phyloP scores from a whole-genome alignment of 2,888 invertebrate genomes.

The Hirtodrosophila duncani region DNA sequence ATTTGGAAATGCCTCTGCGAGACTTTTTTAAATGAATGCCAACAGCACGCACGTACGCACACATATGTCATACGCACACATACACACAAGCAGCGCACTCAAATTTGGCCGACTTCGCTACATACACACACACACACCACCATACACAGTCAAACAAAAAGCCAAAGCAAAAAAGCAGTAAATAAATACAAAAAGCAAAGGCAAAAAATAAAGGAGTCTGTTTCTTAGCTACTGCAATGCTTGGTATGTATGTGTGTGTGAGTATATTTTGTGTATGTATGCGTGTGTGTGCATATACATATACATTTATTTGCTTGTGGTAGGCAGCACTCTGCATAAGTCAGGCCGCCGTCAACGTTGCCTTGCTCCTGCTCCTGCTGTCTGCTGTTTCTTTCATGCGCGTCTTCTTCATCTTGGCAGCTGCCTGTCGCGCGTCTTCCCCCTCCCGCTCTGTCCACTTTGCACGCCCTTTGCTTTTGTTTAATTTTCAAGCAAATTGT shows the following conservation, averaged over 20 bases:
- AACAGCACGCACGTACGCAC: conserved; percentile 7
- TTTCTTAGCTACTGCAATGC: conserved; percentile 38
- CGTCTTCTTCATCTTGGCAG: conserved; percentile 41
- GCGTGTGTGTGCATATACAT: conserved; percentile 17
- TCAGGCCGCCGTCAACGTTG: conserved; percentile 35
- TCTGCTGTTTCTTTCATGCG: conserved; percentile 41
- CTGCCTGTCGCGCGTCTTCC: conserved; percentile 13
- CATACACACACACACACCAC: conserved; percentile 8
- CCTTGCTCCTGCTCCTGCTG: no score
- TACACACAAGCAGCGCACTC: conserved; percentile 1
- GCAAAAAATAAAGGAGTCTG: conserved; percentile 49
- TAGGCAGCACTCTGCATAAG: conserved; percentile 45
- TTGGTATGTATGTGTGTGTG: conserved; percentile 19
- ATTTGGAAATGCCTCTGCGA: no score
- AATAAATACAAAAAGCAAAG: conserved; percentile 50
- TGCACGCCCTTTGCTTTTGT: conserved; percentile 40
- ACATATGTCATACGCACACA: conserved; percentile 5
- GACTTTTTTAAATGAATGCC: background rate
- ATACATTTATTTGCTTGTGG: conserved; percentile 34
- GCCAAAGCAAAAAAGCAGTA: conserved; percentile 34
- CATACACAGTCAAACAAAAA: conserved; percentile 8
- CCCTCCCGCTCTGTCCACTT: background rate
- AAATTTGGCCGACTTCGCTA: conserved; percentile 14
- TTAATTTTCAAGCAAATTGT: conserved; percentile 53
- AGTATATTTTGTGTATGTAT: conserved; percentile 20